Evolutionary conservation across 2,113 vertebrate genomes (phyloP).

Genomic region (Bungarus multicinctus): DNA sequence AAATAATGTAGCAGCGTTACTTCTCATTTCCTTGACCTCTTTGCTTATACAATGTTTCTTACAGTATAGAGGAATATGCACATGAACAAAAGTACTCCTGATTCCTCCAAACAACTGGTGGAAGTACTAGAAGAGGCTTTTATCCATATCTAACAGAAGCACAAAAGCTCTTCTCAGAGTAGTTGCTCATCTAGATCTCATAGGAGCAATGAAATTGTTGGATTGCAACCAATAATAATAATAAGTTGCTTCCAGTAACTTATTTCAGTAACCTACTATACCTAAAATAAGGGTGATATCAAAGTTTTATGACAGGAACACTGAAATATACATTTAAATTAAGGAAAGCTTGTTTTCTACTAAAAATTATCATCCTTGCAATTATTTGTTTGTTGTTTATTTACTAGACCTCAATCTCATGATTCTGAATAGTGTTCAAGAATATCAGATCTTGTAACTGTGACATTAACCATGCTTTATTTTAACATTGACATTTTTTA

Average conservation of each 20-base stretch:
- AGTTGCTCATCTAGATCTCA: neutral
- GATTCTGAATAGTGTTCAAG: neutral
- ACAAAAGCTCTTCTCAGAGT: neutral
- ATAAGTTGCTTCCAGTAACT: neutral
- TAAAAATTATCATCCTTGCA: neutral
- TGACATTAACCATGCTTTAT: neutral
- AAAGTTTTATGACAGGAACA: neutral
- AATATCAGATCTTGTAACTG: neutral
- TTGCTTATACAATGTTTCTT: neutral
- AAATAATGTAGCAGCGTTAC: neutral
- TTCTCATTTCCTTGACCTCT: neutral
- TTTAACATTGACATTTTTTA: neutral
- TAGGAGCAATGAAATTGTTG: neutral
- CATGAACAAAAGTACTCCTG: neutral
- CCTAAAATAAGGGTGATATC: neutral
- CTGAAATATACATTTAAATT: neutral
- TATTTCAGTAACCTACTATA: neutral
- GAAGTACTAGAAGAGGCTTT: neutral
- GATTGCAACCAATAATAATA: neutral
- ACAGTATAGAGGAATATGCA: neutral
- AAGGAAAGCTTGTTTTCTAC: neutral
- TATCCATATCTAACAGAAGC: neutral
- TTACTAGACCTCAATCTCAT: neutral
- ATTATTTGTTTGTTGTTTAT: neutral
- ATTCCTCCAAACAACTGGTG: neutral